Evolutionary conservation across 2,113 vertebrate genomes (phyloP), one percentile per base, ranked within the genome.

Genomic region (Xenopus tropicalis): DNA sequence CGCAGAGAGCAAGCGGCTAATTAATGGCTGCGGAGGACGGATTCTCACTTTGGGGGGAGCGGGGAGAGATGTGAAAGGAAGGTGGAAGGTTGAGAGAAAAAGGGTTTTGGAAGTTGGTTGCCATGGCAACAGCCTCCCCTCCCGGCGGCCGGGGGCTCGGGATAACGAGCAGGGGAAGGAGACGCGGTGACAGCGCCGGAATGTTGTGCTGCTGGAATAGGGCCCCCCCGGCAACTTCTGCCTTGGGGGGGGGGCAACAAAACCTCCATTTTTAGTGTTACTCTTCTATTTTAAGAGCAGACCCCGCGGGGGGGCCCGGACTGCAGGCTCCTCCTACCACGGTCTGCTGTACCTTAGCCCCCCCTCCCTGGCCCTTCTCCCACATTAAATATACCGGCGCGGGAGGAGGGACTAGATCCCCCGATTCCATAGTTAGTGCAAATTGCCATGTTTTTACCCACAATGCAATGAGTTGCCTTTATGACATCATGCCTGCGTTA

Each of bases 51-150:
- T 23, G 54, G 62, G 46, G 61, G 56, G 54, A 42, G 21, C 14
- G 42, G 57, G 44, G 54, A 59, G 24, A 46, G 74, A 43, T n/a
- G 14, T 22, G 46, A 42, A 54, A 24, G 3, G 11, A 24, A 56
- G 72, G 72, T 56, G 3, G 11, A 24, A 56, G 72, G 72, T 56
- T 43, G 11, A 25, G 48, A 25, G 20, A 44, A 20, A 19, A 43
- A 59, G 59, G 58, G 44, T 67, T 48, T 69, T 57, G 46, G 46
- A 46, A 46, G 61, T 61, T 22, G 1, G 42, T 70, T 66, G 69
- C 62, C 63, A 71, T 29, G 56, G 73, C 24, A 77, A 76, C 65
- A 20, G 51, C 20, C 71, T 46, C 29, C 14, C n/a, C 48, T 5
- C 22, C 20, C 58, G 25, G 16, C 57, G 19, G 21, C 4, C 37